Evolutionary conservation across 1,140 invertebrate genomes (phyloP).

Genomic region (Nebria ingens): DNA sequence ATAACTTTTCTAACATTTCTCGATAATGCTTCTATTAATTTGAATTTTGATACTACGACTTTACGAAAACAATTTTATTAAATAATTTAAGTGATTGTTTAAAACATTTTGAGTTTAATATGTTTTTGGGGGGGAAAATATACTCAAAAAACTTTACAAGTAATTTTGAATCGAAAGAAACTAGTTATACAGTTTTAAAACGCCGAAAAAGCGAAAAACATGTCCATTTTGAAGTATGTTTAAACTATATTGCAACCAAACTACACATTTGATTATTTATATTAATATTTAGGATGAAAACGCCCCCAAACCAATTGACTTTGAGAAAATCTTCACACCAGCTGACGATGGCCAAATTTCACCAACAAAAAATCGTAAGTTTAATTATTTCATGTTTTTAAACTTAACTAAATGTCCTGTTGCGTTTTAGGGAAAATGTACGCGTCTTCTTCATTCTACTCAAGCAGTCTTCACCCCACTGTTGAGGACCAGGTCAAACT

Average conservation of each 20-base stretch:
- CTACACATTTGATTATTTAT: conserved; percentile 12
- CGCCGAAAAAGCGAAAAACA: conserved; percentile 24
- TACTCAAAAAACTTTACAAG: conserved; percentile 15
- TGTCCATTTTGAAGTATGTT: conserved; percentile 28
- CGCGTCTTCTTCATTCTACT: conserved; percentile 89
- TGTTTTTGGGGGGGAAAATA: conserved; percentile 31
- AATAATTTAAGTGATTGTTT: conserved; percentile 7
- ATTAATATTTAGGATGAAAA: conserved; percentile 40
- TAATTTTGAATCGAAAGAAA: conserved; percentile 11
- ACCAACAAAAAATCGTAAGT: conserved; percentile 54
- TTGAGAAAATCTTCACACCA: conserved; percentile 78
- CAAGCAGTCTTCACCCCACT: conserved; percentile 76
- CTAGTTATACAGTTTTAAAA: conserved; percentile 5
- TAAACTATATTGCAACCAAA: neutral
- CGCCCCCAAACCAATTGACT: conserved; percentile 49
- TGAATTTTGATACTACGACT: too few relatives aligned
- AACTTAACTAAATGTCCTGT: neutral
- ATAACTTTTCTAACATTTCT: too few relatives aligned
- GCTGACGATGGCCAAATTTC: conserved; percentile 59
- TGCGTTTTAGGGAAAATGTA: conserved; percentile 69
- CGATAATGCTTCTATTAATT: too few relatives aligned
- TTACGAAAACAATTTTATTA: too few relatives aligned
- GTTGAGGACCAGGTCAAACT: conserved; percentile 91
- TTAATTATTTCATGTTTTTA: conserved; percentile 16
- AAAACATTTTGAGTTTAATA: conserved; percentile 18